phyloP scores from a whole-genome alignment of 2,888 invertebrate genomes.

The Eristalis tenax region DNA sequence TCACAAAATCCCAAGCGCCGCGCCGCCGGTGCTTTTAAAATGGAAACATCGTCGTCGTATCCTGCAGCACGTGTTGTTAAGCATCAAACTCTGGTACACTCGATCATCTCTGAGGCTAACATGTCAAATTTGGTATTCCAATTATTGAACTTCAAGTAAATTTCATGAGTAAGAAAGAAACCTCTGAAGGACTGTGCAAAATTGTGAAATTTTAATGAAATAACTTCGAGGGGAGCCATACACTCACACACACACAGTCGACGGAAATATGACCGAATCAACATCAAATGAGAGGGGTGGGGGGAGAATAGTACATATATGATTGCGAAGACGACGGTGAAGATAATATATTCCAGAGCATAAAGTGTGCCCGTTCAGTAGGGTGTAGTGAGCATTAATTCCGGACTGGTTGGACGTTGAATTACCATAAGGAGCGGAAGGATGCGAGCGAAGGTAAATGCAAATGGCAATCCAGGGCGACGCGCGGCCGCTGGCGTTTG shows the following conservation, averaged over 20 bases:
- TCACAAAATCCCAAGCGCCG: not conserved
- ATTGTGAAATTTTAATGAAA: not conserved
- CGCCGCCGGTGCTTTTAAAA: not conserved
- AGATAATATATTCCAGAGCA: not conserved
- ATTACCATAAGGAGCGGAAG: slow-evolving; percentile 5
- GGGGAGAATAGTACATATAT: not conserved
- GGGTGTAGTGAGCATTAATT: slow-evolving; percentile 17
- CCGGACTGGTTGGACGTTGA: not conserved
- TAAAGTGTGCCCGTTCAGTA: not conserved
- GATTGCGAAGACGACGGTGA: not conserved
- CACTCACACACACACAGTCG: not conserved
- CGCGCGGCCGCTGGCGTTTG: not conserved
- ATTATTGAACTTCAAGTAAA: not conserved
- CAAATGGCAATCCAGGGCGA: not conserved
- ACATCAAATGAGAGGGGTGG: not conserved
- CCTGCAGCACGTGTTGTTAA: not conserved
- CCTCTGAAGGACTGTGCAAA: not conserved
- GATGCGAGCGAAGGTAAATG: not conserved
- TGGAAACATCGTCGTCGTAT: not conserved
- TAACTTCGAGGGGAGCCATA: not conserved
- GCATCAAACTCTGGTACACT: not conserved
- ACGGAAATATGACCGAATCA: not conserved
- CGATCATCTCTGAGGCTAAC: not conserved
- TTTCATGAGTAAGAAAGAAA: not conserved
- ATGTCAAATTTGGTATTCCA: not conserved